Evolutionary conservation across 2,888 invertebrate species (phyloP), one percentile per base, ranked within the genome.

Genomic region (Isoperla grammatica): DNA sequence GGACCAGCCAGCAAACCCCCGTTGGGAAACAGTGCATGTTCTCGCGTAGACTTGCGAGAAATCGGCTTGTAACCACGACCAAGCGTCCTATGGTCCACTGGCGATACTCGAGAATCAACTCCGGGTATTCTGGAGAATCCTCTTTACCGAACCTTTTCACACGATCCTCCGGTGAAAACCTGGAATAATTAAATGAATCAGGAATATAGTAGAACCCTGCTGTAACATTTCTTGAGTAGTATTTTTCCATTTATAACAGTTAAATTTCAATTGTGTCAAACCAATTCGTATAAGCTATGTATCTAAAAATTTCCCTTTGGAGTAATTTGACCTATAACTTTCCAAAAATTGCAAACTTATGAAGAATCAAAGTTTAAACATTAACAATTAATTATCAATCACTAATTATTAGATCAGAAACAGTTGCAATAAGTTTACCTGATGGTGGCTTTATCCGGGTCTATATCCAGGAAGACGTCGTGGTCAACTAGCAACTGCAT

Each of bases 1-100:
- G 85, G 5, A 95, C 87, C 29, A 97, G 82, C 95, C 95, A 95
- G 9, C 89, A 86, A 12, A 96, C 79, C 63, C 88, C 86, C 19
- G 90, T 85, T 0, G 98, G 98, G 75, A 98, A 96, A 71, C 90
- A 87, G 66, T 88, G 85, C 81, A 95, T 88, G 73, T 90, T 90
- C 66, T 88, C 88, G 62, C 86, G 81, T 61, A 97, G 81, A 60
- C 90, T 89, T 8, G 80, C 77, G 53, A 97, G 87, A 73, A 97
- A 95, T 68, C 84, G 80, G 71, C 84, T 86, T 1, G 92, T 85
- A 46, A 95, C 81, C 64, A 85, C 82, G 66, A 86, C 88, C 62
- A 97, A 77, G 61, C 89, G 88, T 64, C 85, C 84, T 17, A 93
- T 82, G 0, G 87, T 86, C 80, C 87, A 88, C 53, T 83, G 82